Base-by-base conservation (phyloP, 1,140 invertebrate genomes). In the Acromyrmex echinatior region DNA sequence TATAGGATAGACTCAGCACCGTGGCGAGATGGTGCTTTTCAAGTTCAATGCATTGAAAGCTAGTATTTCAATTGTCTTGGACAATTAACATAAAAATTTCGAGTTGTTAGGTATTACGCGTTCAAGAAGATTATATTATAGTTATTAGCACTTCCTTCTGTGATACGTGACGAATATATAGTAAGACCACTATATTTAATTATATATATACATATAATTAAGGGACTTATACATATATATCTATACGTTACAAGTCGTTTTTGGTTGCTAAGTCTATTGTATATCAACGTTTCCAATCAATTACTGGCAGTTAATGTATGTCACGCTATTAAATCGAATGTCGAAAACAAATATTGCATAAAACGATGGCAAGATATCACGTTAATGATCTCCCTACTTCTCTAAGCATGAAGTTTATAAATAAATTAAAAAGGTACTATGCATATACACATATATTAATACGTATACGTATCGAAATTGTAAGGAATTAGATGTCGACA, bases 391-490 rank as follows among this genome's bases (percentile, higher is more conserved):
- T 84, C 80, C 80, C 80, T 84, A 49, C 80, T 76, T 84, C 80
- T 84, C 70, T 84, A 49, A 86, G 85, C 91, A 88, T 60, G 71
- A 90, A 86, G 62, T 91, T 86, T 92, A 92, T 90, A 92, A 92
- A 88, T 93, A 92, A 92, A 92, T 92, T 92, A 90, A 93, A 94
- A 93, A 94, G 21, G 86, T 91, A 92, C 86, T 92, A 92, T 92
- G 92, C 92, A 94, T 93, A 93, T 93, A 92, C 87, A 93, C 79
- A 91, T 93, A 89, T 90, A 92, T 94, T 93, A 91, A 91, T 91
- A 90, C 92, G 92, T 93, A 93, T 94, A 94, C 92, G 93, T 94
- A 94, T 94, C 91, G 88, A 88, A 92, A 94, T 91, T 93, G 90
- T 87, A 94, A 93, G 91, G 68, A 90, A 93, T 93, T 93, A 94